These are phyloP conservation scores for Acanthosepion lycidas DNA, from an alignment of 2,888 invertebrate genomes.

Conservation along the genomic window DNA sequence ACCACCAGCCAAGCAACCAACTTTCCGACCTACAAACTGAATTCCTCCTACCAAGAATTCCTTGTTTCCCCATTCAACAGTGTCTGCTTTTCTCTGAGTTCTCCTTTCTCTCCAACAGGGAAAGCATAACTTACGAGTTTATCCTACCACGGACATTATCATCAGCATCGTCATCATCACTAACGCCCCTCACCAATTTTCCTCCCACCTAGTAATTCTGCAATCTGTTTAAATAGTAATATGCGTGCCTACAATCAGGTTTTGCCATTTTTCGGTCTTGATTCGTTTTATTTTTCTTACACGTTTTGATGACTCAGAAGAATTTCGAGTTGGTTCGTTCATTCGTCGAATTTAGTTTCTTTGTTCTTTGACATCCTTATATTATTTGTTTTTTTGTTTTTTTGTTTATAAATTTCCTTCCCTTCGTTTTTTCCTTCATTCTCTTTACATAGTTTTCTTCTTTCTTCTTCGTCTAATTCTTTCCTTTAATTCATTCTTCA, in stretches of 20 bases:
- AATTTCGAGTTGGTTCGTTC: neutral
- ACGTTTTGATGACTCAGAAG: neutral
- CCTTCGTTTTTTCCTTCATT: too few species aligned
- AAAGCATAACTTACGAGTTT: neutral
- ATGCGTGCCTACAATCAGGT: neutral
- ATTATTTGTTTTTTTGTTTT: too few species aligned
- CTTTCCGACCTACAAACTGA: slow-evolving; percentile 33
- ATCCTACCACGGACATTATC: too few species aligned
- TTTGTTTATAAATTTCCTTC: too few species aligned
- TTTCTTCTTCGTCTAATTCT: too few species aligned
- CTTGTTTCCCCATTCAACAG: neutral
- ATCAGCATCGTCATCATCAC: too few species aligned
- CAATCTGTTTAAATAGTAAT: neutral
- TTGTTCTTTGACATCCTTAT: too few species aligned
- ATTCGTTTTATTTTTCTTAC: neutral
- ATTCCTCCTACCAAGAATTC: neutral
- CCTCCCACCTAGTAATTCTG: neutral
- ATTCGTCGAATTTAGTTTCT: too few species aligned
- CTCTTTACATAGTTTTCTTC: too few species aligned
- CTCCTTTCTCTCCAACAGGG: neutral
- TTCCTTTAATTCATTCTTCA: too few species aligned
- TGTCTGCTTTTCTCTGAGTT: neutral
- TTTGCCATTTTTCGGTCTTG: neutral
- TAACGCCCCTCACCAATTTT: too few species aligned
- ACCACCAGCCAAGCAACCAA: neutral